Base-by-base conservation (phyloP, 2,113 vertebrate species). In the Salvelinus namaycush region DNA sequence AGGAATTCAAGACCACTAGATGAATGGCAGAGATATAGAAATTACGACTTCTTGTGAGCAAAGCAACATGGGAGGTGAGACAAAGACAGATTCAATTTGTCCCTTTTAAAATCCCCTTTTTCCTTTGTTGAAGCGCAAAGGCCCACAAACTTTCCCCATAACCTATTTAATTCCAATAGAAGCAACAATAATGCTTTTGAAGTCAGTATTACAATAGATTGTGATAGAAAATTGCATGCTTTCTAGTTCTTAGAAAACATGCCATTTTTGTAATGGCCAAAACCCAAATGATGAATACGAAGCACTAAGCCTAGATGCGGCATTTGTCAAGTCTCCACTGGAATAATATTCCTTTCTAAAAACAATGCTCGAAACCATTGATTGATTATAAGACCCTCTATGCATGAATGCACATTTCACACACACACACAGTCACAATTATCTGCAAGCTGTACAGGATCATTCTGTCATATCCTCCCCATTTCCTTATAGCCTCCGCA, bases 121-220 rank as follows among this genome's bases (percentile, higher is more conserved):
- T 44, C 11, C 39, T 11, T 44, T 44, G 39, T 11, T 11, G 9
- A 44, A 44, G 39, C 9, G 39, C 39, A 9, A 44, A 44, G 39
- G 1, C 9, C 39, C 9, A 11, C 39, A 9, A 44, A 44, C 39
- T 44, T 9, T 44, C 9, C 9, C 9, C 39, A 12, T 44, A 44
- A 74, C 54, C 22, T 26, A 49, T 51, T 44, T 79, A 74, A 79
- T 79, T 44, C 57, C 57, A 27, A 29, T 12, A n/a, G 66, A 70
- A 57, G 66, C 71, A 48, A n/a, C 9, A 31, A 34, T 24, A 26
- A 16, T 27, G 67, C 20, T 70, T 62, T 62, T 24, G 59, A 70
- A 70, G 57, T 75, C 34, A 49, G 68, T 59, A 79, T 79, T 54
- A 62, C 68, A 31, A 29, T 26, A 54, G 67, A 49, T 34, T 70